A percentile compares a stretch with the other conserved stretches of the same genome.
Conservation (phyloP, 2,888 invertebrate species). For the Callimorpha dominula region DNA sequence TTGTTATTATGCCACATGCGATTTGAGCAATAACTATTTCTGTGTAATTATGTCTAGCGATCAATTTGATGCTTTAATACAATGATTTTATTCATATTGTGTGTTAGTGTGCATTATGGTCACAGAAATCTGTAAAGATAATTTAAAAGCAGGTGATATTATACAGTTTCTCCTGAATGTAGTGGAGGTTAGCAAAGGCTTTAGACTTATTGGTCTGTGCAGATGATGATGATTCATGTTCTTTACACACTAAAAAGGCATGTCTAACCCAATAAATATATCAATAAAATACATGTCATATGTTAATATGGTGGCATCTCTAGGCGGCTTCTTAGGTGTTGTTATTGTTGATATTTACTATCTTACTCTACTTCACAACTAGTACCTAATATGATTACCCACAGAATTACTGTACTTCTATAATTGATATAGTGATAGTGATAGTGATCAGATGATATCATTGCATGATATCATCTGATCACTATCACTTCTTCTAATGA, state of each 20-base stretch:
- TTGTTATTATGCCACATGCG: constrained; percentile 12
- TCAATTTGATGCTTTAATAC: constrained; percentile 44
- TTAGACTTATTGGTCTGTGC: too few species aligned
- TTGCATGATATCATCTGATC: background rate
- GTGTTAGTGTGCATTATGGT: background rate
- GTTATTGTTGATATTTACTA: background rate
- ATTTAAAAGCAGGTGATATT: background rate
- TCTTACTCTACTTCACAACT: background rate
- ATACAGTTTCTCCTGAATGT: background rate
- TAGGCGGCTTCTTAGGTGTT: background rate
- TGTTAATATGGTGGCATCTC: background rate
- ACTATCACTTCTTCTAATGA: background rate
- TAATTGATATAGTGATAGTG: too few species aligned
- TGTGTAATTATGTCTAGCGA: constrained; percentile 31
- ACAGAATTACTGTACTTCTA: too few species aligned
- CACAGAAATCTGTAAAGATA: background rate
- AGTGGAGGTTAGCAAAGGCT: background rate
- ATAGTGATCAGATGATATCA: too few species aligned
- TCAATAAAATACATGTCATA: too few species aligned
- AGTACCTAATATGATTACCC: background rate
- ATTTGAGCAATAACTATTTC: constrained; percentile 25
- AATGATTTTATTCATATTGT: background rate
- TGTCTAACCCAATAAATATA: background rate
- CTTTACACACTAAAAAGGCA: background rate
- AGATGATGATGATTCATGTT: too few species aligned